These are phyloP conservation scores for Brachionus plicatilis DNA, from an alignment of 1,140 invertebrate species.

Conservation along the genomic window DNA sequence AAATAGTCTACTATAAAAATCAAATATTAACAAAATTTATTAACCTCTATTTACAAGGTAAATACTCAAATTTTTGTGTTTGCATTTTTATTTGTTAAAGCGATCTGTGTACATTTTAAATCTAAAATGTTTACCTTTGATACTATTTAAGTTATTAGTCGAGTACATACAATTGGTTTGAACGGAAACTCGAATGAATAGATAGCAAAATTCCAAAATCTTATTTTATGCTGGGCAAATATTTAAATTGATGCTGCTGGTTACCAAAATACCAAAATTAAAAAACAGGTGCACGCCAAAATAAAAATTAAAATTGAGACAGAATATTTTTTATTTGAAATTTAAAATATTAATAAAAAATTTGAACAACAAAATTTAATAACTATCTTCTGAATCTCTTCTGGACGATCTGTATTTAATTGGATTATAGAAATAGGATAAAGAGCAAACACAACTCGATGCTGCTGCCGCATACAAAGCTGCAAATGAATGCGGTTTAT, in stretches of 20 bases:
- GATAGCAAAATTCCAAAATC: neutral
- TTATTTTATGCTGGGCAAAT: neutral
- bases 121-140: neutral
- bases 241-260: neutral
- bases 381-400: neutral
- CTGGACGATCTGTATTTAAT: too few species aligned
- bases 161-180: neutral
- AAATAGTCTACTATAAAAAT: neutral
- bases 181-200: neutral
- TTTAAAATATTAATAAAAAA: neutral
- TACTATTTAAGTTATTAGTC: neutral
- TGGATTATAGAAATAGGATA: neutral
- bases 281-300: neutral
- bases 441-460: neutral
- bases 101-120: neutral
- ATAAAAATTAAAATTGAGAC: neutral
- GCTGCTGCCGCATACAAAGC: neutral
- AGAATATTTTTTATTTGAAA: neutral
- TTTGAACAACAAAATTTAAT: neutral
- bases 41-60: slow-evolving; percentile 8
- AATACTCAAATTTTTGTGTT: neutral
- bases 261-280: neutral
- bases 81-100: neutral
- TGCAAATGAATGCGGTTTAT: neutral
- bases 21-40: slow-evolving; percentile 22